A percentile compares a stretch with the other conserved stretches of the same genome.
Conservation (phyloP, 2,888 invertebrate species). For the Dynastes maya region DNA sequence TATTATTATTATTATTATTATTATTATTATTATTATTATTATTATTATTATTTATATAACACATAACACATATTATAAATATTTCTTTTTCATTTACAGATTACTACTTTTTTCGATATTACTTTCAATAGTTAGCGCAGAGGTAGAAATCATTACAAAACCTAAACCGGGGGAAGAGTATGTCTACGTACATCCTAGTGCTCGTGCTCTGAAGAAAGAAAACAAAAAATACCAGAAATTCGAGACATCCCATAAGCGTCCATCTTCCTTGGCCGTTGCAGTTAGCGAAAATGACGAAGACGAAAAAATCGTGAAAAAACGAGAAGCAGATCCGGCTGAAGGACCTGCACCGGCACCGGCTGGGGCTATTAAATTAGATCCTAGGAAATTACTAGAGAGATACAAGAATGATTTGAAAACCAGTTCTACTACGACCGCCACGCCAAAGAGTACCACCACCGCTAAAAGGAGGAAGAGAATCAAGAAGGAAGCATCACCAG, state of each 20-base stretch:
- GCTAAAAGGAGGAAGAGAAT: constrained; percentile 63
- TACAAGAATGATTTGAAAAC: constrained; percentile 64
- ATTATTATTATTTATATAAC: too few species aligned
- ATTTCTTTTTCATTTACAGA: constrained; percentile 61
- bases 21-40: too few species aligned
- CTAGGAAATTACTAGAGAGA: constrained; percentile 64
- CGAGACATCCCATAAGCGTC: constrained; percentile 83
- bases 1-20: too few species aligned
- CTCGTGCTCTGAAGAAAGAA: constrained; percentile 61
- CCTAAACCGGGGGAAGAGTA: constrained; percentile 79
- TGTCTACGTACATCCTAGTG: constrained; percentile 75
- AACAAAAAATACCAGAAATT: constrained; percentile 70
- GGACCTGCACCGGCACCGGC: constrained; percentile 67
- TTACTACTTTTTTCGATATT: constrained; percentile 57
- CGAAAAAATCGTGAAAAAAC: constrained; percentile 61
- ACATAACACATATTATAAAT: too few species aligned
- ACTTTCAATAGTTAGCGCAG: constrained; percentile 60
- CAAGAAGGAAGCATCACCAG: constrained; percentile 63
- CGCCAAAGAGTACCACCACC: constrained; percentile 66
- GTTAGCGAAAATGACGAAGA: constrained; percentile 65
- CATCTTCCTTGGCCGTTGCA: constrained; percentile 69
- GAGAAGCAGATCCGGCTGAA: constrained; percentile 60
- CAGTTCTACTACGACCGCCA: constrained; percentile 56
- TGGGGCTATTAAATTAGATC: constrained; percentile 67
- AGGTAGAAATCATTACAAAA: constrained; percentile 77